phyloP scores from a whole-genome alignment of 2,113 vertebrate genomes.

The Erythrocercus mccallii region DNA sequence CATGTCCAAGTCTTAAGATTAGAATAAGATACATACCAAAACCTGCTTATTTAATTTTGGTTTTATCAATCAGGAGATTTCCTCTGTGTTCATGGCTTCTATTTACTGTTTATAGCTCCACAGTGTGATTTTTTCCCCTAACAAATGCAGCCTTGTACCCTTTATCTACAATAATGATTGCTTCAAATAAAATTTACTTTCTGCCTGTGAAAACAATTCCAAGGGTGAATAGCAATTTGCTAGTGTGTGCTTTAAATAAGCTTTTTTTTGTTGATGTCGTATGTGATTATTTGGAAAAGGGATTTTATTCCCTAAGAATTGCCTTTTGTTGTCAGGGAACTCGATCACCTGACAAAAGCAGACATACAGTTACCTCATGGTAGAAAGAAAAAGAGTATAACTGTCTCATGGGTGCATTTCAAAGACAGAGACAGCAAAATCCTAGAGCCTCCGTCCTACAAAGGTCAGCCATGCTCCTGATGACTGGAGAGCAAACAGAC shows the following conservation, averaged over 20 bases:
- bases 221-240: neutral
- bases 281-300: neutral
- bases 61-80: neutral
- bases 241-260: neutral
- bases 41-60: neutral
- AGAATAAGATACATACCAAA: neutral
- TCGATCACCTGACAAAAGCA: neutral
- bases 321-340: neutral
- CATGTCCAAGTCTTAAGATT: neutral
- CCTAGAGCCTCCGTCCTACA: neutral
- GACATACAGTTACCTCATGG: neutral
- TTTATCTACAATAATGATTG: neutral
- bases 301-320: neutral
- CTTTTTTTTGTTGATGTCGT: neutral
- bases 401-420: neutral
- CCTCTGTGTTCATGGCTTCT: neutral
- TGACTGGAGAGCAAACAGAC: rapidly evolving
- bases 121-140: neutral
- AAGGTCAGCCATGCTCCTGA: neutral
- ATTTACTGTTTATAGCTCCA: neutral
- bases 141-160: neutral
- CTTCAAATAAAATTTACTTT: slow-evolving; percentile 1
- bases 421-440: neutral
- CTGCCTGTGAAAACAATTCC: neutral
- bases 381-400: neutral